These are phyloP conservation scores for Stictonetta naevosa DNA, from an alignment of 2,113 vertebrate species.

Conservation along the genomic window DNA sequence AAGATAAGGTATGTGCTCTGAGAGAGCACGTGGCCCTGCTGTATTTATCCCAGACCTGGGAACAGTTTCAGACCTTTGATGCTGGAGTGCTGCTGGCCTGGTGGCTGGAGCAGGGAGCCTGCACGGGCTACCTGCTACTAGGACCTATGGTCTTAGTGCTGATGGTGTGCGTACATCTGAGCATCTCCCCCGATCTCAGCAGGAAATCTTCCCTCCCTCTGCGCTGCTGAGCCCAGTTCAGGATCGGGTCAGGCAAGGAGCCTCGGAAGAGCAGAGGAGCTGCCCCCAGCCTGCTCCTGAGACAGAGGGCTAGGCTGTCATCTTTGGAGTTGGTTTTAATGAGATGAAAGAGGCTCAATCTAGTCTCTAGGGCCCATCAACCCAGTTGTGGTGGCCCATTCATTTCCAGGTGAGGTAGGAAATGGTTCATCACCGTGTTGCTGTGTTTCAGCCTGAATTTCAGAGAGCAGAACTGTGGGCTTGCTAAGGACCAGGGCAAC, in stretches of 20 bases:
- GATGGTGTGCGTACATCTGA: accelerated
- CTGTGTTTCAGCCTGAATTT: not conserved
- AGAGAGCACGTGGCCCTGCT: not conserved
- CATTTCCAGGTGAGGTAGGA: not conserved
- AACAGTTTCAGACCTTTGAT: not conserved
- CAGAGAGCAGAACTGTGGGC: not conserved
- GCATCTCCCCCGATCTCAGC: not conserved
- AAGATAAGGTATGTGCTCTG: not conserved
- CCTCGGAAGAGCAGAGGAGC: not conserved
- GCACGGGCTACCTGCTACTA: not conserved
- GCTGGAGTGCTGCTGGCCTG: not conserved
- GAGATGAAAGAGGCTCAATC: not conserved
- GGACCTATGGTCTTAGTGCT: not conserved
- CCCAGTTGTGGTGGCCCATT: not conserved
- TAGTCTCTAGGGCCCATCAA: not conserved
- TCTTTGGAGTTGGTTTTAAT: not conserved
- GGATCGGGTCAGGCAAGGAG: not conserved
- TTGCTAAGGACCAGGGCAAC: not conserved
- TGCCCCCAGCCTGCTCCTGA: not conserved
- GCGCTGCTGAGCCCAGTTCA: not conserved
- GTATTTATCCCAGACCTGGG: not conserved
- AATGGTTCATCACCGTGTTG: not conserved
- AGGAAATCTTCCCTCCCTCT: not conserved
- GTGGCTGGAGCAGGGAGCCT: not conserved
- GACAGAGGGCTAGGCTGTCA: not conserved